phyloP scores from a whole-genome alignment of 2,888 invertebrate species.

The Loripinus fragilis region DNA sequence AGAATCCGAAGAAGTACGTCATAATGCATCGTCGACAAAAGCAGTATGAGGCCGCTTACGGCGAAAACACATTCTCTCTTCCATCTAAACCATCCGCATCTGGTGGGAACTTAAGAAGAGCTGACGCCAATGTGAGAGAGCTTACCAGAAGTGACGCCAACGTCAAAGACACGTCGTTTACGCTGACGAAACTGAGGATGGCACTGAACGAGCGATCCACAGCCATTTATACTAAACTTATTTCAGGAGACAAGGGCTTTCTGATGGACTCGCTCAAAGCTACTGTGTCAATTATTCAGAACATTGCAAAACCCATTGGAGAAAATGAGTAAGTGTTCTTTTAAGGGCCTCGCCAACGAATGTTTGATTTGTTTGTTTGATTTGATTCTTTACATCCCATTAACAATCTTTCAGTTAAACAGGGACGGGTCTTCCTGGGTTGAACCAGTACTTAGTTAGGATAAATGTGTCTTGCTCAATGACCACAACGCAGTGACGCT shows the following conservation, averaged over 20 bases:
- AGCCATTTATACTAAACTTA: neutral
- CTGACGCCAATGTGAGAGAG: neutral
- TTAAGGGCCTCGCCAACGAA: no score
- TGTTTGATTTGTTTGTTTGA: no score
- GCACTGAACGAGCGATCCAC: neutral
- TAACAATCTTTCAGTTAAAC: no score
- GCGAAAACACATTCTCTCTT: neutral
- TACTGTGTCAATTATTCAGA: neutral
- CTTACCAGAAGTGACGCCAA: neutral
- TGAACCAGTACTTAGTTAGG: no score
- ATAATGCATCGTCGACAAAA: neutral
- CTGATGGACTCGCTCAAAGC: neutral
- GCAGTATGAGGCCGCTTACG: conserved; percentile 5
- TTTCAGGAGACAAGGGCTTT: neutral
- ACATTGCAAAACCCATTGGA: neutral
- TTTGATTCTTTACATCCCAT: no score
- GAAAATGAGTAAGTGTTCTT: no score
- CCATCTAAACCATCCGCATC: neutral
- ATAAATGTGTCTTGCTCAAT: no score
- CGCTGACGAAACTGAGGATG: neutral
- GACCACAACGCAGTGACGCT: no score
- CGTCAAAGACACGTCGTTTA: neutral
- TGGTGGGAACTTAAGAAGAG: neutral
- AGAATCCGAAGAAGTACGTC: neutral
- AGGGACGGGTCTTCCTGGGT: no score